Evolutionary conservation across 2,113 vertebrate species (phyloP).

Genomic region (Deroptyus accipitrinus): DNA sequence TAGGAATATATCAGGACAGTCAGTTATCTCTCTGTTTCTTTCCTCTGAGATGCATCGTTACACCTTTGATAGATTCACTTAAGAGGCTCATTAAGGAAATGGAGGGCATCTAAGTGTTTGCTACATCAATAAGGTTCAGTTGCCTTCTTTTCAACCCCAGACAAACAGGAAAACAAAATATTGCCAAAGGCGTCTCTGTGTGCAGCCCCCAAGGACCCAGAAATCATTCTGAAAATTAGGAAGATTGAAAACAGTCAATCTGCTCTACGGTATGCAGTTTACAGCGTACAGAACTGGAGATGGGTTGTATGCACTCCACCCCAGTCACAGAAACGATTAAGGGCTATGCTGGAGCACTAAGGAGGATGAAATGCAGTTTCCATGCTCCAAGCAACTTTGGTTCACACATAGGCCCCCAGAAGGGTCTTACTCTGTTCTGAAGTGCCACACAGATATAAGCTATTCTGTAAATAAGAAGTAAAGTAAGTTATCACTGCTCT

Average conservation of each 20-base stretch:
- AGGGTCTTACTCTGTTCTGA: not conserved
- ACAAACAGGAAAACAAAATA: not conserved
- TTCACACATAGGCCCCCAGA: not conserved
- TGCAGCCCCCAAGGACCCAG: not conserved
- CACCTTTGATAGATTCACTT: not conserved
- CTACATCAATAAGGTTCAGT: not conserved
- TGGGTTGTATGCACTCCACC: not conserved
- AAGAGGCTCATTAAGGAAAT: conserved; percentile 24
- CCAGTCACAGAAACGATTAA: not conserved
- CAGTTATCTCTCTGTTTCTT: not conserved
- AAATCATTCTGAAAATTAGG: not conserved
- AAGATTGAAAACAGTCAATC: not conserved
- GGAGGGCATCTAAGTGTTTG: not conserved
- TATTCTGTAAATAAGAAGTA: not conserved
- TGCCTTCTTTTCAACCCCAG: not conserved
- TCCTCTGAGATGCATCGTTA: not conserved
- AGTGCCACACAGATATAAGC: not conserved
- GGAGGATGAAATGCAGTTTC: not conserved
- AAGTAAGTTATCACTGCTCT: not conserved
- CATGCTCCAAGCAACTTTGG: not conserved
- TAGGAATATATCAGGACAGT: not conserved
- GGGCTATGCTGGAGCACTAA: not conserved
- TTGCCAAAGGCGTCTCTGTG: not conserved
- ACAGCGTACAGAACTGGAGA: not conserved
- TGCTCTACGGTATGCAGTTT: fast-evolving